Conservation (phyloP, 2,797 vertebrate genomes). For the Takifugu rubripes region DNA sequence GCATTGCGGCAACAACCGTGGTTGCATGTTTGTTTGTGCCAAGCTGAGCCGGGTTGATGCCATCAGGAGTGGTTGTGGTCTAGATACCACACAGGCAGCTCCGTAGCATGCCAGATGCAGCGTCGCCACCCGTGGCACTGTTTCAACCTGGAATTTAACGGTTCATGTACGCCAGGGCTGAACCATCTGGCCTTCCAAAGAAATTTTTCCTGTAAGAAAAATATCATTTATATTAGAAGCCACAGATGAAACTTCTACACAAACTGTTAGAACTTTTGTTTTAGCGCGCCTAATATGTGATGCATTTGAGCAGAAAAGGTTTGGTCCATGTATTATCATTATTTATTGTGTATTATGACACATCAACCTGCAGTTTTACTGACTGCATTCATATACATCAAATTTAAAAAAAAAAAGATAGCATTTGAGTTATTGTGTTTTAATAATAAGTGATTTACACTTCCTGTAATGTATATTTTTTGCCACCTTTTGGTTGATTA, state of each 20-base stretch:
- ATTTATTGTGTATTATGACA: no score
- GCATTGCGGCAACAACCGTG: not conserved
- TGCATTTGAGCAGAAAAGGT: no score
- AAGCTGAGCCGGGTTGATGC: slow-evolving; percentile 59
- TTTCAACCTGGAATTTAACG: slow-evolving; percentile 78
- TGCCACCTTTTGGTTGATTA: no score
- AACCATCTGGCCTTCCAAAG: slow-evolving; percentile 74
- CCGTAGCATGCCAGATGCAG: slow-evolving; percentile 71
- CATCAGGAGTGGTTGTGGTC: slow-evolving; percentile 76
- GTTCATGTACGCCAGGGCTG: slow-evolving; percentile 69
- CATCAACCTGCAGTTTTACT: no score
- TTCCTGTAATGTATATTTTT: no score
- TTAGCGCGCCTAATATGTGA: not conserved
- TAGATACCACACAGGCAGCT: slow-evolving; percentile 68
- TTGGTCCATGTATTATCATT: no score
- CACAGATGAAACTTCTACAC: slow-evolving; percentile 30
- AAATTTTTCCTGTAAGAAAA: slow-evolving; percentile 50
- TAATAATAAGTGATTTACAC: no score
- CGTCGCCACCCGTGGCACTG: slow-evolving; percentile 74
- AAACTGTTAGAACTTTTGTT: slow-evolving; percentile 13
- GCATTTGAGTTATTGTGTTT: no score
- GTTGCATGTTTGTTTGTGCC: slow-evolving; percentile 39
- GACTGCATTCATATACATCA: no score
- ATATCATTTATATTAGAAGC: slow-evolving; percentile 38
- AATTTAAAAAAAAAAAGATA: no score